Percentiles rank a stretch among this genome's conserved stretches.
These are phyloP conservation scores for Lypha dubia DNA, from an alignment of 2,888 invertebrate species.

Conservation along the genomic window DNA sequence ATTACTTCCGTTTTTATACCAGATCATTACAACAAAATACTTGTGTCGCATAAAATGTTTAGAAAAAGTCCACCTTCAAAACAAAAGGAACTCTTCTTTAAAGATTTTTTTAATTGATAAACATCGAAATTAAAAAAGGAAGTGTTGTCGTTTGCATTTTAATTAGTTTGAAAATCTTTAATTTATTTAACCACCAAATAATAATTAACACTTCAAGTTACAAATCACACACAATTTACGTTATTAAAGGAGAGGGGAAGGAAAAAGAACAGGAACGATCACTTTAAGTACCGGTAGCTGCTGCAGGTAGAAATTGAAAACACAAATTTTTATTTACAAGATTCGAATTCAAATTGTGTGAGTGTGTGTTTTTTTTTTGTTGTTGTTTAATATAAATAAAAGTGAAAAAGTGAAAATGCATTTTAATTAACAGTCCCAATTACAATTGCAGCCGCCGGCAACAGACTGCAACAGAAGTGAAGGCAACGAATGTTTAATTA, in stretches of 20 bases:
- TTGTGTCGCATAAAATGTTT: background rate
- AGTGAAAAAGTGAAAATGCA: background rate
- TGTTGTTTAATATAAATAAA: background rate
- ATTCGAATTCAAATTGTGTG: background rate
- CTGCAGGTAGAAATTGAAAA: background rate
- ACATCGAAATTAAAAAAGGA: constrained; percentile 54
- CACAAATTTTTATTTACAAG: background rate
- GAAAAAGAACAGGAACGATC: background rate
- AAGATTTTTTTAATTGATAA: constrained; percentile 47
- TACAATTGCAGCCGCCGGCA: background rate
- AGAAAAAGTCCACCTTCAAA: constrained; percentile 23
- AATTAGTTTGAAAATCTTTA: constrained; percentile 55
- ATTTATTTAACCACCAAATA: constrained; percentile 32
- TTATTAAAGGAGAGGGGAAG: background rate
- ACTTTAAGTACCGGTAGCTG: background rate
- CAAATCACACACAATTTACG: constrained; percentile 8
- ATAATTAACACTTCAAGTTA: constrained; percentile 38
- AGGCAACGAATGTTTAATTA: background rate
- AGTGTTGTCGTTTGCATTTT: constrained; percentile 63
- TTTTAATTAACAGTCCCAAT: background rate
- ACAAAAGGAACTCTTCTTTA: constrained; percentile 25
- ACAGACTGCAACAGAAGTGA: background rate
- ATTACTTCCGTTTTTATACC: constrained; percentile 60
- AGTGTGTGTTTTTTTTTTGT: no score
- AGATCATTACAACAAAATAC: background rate